Evolutionary conservation across 2,888 invertebrate species (phyloP).

Genomic region (Mylabris sibirica): DNA sequence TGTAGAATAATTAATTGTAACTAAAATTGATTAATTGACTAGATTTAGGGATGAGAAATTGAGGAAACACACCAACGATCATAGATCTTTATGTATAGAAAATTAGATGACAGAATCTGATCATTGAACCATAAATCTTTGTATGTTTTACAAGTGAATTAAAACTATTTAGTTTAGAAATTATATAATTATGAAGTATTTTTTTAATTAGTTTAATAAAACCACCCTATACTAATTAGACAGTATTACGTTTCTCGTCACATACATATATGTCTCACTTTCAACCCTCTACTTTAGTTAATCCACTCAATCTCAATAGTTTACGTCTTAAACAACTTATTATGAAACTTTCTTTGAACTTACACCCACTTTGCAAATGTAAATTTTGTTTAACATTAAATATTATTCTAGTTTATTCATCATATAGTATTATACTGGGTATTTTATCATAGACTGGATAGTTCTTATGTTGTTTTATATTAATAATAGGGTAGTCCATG

Average conservation of each 20-base stretch:
- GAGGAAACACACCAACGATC: neutral
- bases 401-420: too few species aligned
- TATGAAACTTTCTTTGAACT: neutral
- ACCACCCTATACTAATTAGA: too few species aligned
- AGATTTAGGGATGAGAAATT: neutral
- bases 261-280: neutral
- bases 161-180: too few species aligned
- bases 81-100: neutral
- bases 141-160: too few species aligned
- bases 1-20: constrained; percentile 39
- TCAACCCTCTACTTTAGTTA: neutral
- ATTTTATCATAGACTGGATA: too few species aligned
- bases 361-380: neutral
- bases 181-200: too few species aligned
- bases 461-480: too few species aligned
- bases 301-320: neutral
- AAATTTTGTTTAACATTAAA: neutral
- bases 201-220: too few species aligned
- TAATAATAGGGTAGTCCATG: too few species aligned
- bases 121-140: neutral
- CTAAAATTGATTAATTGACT: constrained; percentile 39
- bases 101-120: neutral
- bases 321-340: neutral
- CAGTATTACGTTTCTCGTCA: neutral
- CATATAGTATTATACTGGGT: too few species aligned